Base-by-base conservation (phyloP, 2,888 invertebrate species). In the Cenopis cana region DNA sequence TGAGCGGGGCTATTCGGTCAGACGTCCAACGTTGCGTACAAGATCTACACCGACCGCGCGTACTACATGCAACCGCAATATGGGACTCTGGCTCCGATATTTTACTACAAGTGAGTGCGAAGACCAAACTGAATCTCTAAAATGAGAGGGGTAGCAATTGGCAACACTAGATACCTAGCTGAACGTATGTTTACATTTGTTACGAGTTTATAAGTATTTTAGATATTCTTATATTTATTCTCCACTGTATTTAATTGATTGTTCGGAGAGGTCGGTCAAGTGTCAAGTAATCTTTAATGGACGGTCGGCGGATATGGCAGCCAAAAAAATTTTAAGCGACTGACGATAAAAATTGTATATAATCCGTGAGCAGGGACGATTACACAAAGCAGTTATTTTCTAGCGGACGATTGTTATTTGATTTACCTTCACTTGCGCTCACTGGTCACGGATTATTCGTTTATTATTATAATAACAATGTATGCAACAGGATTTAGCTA, bases 141-240 rank as follows among this genome's bases (percentile, higher is more conserved):
- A 76, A 76, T 79, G 80, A 78, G 80, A 84, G 84, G 85, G 86
- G 85, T 86, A 86, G 82, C 86, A 78, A 87, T 87, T 84, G 89
- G 87, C 87, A 82, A 83, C 82, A 81, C 81, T 85, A 85, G 81
- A 86, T 82, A 85, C 65, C 82, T 87, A 84, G 85, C 87, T 83
- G 85, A 85, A 86, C 86, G 87, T 92, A 93, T 91, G 91, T 93
- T 93, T 93, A 93, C 93, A 93, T 93, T 93, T 93, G 93, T 93
- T 93, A 93, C 93, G 83, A 93, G 93, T 93, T 93, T 92, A 93
- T 92, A 91, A 94, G 95, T 95, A 95, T 95, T 95, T 95, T 95
- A 95, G 95, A 95, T 95, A 95, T 95, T 95, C 95, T 95, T 95
- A 95, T 93, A 93, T 95, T 95, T 94, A 94, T 94, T 94, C 94